Evolutionary conservation across 2,113 vertebrate genomes (phyloP).

Genomic region (Strix aluco): DNA sequence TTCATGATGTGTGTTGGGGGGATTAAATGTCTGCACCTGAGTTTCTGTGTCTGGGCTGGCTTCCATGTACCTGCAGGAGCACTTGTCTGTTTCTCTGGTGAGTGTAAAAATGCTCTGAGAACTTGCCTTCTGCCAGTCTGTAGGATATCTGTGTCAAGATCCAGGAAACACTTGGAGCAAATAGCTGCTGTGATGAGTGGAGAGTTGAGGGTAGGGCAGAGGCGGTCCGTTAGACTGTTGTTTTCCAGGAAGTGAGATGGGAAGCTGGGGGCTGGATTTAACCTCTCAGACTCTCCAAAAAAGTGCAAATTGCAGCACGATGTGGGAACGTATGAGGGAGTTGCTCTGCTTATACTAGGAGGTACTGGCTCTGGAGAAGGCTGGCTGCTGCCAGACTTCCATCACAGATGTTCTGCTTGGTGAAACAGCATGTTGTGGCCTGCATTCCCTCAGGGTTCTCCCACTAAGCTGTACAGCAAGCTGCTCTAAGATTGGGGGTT

Average conservation of each 20-base stretch:
- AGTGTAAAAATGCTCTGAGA: background rate
- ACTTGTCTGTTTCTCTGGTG: background rate
- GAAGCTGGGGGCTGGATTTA: slow-evolving; percentile 8
- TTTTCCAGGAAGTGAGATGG: background rate
- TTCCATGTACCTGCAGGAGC: background rate
- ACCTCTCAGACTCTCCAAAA: background rate
- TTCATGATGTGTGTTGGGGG: background rate
- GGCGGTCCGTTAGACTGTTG: background rate
- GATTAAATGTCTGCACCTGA: background rate
- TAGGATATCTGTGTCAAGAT: background rate
- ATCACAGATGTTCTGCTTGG: background rate
- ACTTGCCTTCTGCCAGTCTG: no score
- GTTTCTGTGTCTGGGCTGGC: background rate
- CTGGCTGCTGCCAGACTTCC: slow-evolving; percentile 31
- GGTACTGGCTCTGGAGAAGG: background rate
- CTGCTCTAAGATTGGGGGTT: background rate
- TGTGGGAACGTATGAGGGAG: background rate
- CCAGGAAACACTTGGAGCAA: background rate
- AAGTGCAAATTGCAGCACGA: background rate
- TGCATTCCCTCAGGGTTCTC: background rate
- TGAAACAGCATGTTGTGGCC: background rate
- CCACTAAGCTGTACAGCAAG: background rate
- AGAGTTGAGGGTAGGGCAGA: background rate
- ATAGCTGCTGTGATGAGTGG: background rate
- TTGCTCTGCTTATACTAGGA: background rate